Base-by-base conservation (phyloP, 1,140 invertebrate genomes). In the Orius insidiosus region DNA sequence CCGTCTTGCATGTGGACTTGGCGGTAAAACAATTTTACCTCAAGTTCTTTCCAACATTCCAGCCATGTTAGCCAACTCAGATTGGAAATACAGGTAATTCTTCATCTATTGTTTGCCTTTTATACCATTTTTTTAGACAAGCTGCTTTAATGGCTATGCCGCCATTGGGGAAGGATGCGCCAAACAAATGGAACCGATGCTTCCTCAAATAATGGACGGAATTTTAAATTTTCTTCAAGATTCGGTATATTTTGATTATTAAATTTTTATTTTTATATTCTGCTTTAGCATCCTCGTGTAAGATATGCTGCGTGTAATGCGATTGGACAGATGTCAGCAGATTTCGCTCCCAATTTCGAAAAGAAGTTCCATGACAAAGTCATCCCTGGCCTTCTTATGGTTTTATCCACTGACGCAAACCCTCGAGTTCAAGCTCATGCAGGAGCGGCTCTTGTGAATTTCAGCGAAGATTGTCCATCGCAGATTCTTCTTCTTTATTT, bases 141-240 rank as follows among this genome's bases (percentile, higher is more conserved):
- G 94, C 93, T 40, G 95, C 90, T 10, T 71, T 99, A 13, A 98
- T 98, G 92, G 94, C 95, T 3, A 81, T 99, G 97, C 94, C 9
- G 88, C 93, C 6, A 86, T 95, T 46, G 96, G 95, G 0, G 96
- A 98, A 70, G 95, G 95, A 10, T 97, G 92, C 58, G 85, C 94
- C 59, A 90, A 93, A 62, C 88, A 96, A 63, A 99, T 99, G 95
- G 89, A 96, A 63, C 66, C 74, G 34, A 78, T 95, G 66, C 69
- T 99, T 2, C 75, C 77, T 45, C 78, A 90, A 63, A 87, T 99
- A 44, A 81, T 98, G 61, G 75, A 84, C 46, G 85, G 80, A 24
- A 79, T 98, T 9, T 68, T 96, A 30, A 84, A 79, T 49, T 96
- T 81, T 61, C 68, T 97, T 24, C 74, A 75, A 53, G 93, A 97